A percentile compares a stretch with the other conserved stretches of the same genome.
phyloP scores from a whole-genome alignment of 1,140 invertebrate species.

The Caenorhabditis elegans region DNA sequence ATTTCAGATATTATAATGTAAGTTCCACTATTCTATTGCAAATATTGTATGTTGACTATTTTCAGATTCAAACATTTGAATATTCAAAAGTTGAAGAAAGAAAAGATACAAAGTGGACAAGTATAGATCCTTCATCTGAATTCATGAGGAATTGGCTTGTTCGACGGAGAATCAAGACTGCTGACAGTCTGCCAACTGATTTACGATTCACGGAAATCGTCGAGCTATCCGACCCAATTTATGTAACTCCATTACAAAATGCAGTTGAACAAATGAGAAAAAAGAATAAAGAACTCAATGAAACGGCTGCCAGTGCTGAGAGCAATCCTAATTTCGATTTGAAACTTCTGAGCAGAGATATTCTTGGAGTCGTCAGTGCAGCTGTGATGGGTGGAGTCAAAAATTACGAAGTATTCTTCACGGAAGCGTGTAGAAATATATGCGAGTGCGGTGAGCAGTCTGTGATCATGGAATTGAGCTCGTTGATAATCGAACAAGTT shows the following conservation, averaged over 20 bases:
- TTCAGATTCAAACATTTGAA: conserved; percentile 41
- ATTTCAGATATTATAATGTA: conserved; percentile 42
- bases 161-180: not conserved
- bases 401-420: conserved; percentile 46
- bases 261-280: conserved; percentile 42
- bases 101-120: conserved; percentile 38
- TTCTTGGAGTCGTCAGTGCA: conserved; percentile 41
- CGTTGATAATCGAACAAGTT: conserved; percentile 40
- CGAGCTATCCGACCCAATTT: conserved; percentile 20
- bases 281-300: conserved; percentile 34
- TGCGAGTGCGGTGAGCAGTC: conserved; percentile 37
- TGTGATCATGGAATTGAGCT: conserved; percentile 36
- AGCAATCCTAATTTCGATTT: not conserved
- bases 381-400: conserved; percentile 44
- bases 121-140: not conserved
- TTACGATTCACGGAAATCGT: conserved; percentile 20
- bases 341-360: conserved; percentile 12
- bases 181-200: conserved; percentile 15
- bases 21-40: not conserved
- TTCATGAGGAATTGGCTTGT: conserved; percentile 57
- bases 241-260: conserved; percentile 4
- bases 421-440: conserved; percentile 38
- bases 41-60: not conserved
- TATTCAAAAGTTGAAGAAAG: conserved; percentile 17
- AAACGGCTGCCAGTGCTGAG: not conserved